These are phyloP conservation scores for Saccostrea echinata DNA, from an alignment of 1,140 invertebrate species.

Conservation along the genomic window DNA sequence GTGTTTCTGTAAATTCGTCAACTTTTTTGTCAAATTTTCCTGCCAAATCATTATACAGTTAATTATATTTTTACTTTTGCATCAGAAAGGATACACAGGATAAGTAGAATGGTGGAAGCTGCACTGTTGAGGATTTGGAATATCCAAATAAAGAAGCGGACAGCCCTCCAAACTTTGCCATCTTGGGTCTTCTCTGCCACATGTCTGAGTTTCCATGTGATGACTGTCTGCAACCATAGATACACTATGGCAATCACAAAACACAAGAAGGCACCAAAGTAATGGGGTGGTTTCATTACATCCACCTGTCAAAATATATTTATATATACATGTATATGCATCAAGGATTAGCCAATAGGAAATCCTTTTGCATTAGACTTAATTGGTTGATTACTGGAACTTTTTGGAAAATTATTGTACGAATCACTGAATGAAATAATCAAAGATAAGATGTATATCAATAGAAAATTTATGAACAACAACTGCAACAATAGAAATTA, in stretches of 20 bases:
- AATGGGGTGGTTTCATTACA: slow-evolving; percentile 85
- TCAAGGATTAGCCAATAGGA: background rate
- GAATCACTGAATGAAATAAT: no score
- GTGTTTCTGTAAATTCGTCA: no score
- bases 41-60: background rate
- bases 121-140: slow-evolving; percentile 83
- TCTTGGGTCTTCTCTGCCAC: slow-evolving; percentile 82
- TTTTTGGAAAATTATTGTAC: no score
- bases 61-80: background rate
- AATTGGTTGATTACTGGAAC: no score
- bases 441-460: no score
- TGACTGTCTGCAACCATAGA: slow-evolving; percentile 85
- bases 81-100: slow-evolving; percentile 75
- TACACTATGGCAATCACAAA: slow-evolving; percentile 86
- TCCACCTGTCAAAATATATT: slow-evolving; percentile 81
- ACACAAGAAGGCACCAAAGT: slow-evolving; percentile 86
- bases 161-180: slow-evolving; percentile 48
- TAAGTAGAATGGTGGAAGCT: slow-evolving; percentile 83
- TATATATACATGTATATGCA: background rate
- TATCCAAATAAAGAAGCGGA: slow-evolving; percentile 74
- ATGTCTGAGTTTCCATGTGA: slow-evolving; percentile 81
- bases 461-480: no score
- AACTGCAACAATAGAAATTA: no score
- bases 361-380: no score
- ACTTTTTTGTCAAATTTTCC: background rate